phyloP scores from a whole-genome alignment of 1,140 invertebrate species.

The Sinella curviseta region DNA sequence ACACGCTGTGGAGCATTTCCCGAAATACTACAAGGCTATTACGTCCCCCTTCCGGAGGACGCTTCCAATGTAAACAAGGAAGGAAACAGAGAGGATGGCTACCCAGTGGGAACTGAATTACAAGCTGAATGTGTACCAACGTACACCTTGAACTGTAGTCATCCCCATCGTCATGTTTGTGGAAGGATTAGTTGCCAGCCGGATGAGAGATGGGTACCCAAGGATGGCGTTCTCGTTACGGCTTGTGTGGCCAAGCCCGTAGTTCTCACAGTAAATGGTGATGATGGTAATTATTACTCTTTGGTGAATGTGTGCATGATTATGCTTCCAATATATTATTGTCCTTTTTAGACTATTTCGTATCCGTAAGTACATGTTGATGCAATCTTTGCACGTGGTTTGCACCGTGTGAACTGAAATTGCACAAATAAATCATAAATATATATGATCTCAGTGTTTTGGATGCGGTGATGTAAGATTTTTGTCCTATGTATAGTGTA shows the following conservation, averaged over 20 bases:
- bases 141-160: constrained; percentile 37
- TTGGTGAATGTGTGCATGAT: constrained; percentile 15
- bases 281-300: constrained; percentile 4
- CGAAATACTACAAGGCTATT: not conserved
- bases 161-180: constrained; percentile 29
- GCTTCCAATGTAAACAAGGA: not conserved
- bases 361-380: no score
- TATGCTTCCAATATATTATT: not conserved
- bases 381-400: no score
- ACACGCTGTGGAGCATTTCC: not conserved
- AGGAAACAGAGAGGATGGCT: constrained; percentile 11
- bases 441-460: not conserved
- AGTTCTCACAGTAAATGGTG: constrained; percentile 13
- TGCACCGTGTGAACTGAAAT: not conserved
- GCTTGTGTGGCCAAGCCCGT: constrained; percentile 30
- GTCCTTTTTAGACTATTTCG: not conserved
- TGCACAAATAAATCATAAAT: not conserved
- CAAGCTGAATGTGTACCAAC: constrained; percentile 21
- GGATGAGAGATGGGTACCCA: constrained; percentile 39
- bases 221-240: constrained; percentile 40
- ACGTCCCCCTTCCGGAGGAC: not conserved
- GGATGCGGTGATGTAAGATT: no score
- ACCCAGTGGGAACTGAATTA: constrained; percentile 30
- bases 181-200: constrained; percentile 39
- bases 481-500: no score